Conservation (phyloP, 1,140 invertebrate species). For the Drosophila baimaii region DNA sequence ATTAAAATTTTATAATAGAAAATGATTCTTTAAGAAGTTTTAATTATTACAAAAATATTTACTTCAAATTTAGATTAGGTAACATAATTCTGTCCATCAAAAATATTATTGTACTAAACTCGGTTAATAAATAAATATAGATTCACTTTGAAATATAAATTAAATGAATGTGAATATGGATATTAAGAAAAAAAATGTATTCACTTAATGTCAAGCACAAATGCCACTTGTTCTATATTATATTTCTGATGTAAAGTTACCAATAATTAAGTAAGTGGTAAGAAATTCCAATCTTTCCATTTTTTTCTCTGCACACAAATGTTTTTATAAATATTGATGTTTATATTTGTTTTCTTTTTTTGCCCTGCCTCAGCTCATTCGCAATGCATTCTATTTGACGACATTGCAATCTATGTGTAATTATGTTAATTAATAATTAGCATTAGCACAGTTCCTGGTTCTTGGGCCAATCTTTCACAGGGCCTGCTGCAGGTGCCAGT, state of each 20-base stretch:
- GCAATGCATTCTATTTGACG: conserved; percentile 34
- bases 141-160: neutral
- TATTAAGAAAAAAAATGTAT: neutral
- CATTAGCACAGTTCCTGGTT: conserved; percentile 45
- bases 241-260: neutral
- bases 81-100: no score
- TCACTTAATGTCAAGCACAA: neutral
- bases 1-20: no score
- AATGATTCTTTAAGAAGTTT: no score
- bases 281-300: neutral
- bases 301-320: conserved; percentile 42
- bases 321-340: conserved; percentile 32
- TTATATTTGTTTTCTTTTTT: conserved; percentile 9
- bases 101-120: no score
- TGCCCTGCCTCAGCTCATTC: conserved; percentile 8
- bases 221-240: neutral
- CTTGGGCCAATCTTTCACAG: conserved; percentile 7
- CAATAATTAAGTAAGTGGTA: neutral
- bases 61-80: no score
- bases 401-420: conserved; percentile 29
- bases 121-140: no score
- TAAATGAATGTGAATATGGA: neutral
- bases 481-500: conserved; percentile 3
- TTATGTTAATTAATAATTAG: conserved; percentile 50
- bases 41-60: no score